Percentiles rank a stretch among this genome's conserved stretches.
phyloP scores from a whole-genome alignment of 2,888 invertebrate genomes.

The Seira musarum region DNA sequence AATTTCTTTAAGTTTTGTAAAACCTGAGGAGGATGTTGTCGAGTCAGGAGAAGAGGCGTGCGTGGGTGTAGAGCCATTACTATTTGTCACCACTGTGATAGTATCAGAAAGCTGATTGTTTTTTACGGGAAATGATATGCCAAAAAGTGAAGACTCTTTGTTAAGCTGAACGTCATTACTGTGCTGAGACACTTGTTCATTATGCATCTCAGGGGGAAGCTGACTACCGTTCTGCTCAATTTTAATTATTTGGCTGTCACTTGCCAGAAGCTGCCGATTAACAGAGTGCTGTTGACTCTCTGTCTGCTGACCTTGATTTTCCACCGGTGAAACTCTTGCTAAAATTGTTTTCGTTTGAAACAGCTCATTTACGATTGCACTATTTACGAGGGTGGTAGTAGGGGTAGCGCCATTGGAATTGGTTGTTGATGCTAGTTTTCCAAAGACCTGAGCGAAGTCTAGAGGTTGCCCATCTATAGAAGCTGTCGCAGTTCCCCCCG shows the following conservation, averaged over 20 bases:
- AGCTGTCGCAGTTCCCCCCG: conserved; percentile 6
- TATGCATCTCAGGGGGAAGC: conserved; percentile 33
- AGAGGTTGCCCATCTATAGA: conserved; percentile 25
- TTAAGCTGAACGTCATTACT: background rate
- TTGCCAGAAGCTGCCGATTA: background rate
- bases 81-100: background rate
- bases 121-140: background rate
- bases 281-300: conserved; percentile 17
- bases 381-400: conserved; percentile 16
- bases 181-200: background rate
- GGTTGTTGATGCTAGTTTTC: conserved; percentile 40
- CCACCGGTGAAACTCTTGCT: background rate
- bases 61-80: conserved; percentile 9
- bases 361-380: conserved; percentile 29
- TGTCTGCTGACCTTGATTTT: conserved; percentile 6
- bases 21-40: background rate
- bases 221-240: conserved; percentile 28
- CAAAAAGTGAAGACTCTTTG: conserved; percentile 13
- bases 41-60: background rate
- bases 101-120: background rate
- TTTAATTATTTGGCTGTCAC: conserved; percentile 48
- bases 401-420: conserved; percentile 1
- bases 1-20: conserved; percentile 35
- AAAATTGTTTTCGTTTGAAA: conserved; percentile 25
- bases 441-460: conserved; percentile 54